These are phyloP conservation scores for Nasonia oneida DNA, from an alignment of 2,888 invertebrate species.

Conservation along the genomic window DNA sequence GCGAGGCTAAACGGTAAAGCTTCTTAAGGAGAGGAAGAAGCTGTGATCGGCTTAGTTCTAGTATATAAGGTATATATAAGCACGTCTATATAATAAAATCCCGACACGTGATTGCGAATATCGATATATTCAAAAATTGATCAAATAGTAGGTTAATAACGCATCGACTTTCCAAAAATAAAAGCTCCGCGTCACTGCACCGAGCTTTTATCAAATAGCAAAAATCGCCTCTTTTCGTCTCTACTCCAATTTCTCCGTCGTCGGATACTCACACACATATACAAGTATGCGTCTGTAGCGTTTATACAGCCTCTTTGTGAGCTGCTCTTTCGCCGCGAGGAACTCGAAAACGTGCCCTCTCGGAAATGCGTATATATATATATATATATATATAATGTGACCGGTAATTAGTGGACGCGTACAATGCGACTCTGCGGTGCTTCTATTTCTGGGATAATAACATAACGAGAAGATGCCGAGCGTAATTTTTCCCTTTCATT, in stretches of 20 bases:
- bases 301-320: no score
- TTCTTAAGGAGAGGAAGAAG: background rate
- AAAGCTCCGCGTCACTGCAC: background rate
- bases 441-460: background rate
- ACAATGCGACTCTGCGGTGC: background rate
- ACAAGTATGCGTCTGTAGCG: no score
- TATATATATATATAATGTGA: no score
- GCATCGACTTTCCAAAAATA: constrained; percentile 2
- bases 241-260: background rate
- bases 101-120: background rate
- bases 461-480: background rate
- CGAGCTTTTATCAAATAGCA: background rate
- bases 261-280: background rate
- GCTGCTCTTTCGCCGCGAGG: no score
- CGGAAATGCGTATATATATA: no score
- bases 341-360: background rate
- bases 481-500: constrained; percentile 18
- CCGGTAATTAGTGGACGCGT: background rate
- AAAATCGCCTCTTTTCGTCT: background rate
- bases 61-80: background rate
- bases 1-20: background rate
- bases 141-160: background rate
- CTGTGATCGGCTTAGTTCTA: background rate
- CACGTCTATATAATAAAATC: background rate
- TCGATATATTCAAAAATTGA: no score